A percentile compares a stretch with the other conserved stretches of the same genome.
phyloP scores from a whole-genome alignment of 2,113 vertebrate genomes.

The Sander vitreus region DNA sequence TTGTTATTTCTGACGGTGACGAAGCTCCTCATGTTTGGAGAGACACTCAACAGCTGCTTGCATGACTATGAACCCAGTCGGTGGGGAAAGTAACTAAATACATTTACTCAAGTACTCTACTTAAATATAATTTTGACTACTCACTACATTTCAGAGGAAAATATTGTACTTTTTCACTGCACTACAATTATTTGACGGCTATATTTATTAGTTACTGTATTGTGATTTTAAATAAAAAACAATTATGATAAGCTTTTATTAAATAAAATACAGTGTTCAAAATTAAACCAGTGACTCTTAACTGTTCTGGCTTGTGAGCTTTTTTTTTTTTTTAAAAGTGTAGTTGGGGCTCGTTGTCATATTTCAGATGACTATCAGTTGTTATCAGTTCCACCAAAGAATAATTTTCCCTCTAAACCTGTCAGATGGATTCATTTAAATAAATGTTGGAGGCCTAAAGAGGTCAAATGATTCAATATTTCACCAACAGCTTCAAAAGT shows the following conservation, averaged over 20 bases:
- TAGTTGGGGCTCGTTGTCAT: neutral
- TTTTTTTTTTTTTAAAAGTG: neutral
- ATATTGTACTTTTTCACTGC: neutral
- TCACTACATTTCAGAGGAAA: too few species aligned
- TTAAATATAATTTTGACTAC: too few species aligned
- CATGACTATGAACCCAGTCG: neutral
- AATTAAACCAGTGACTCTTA: neutral
- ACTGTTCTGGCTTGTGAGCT: neutral
- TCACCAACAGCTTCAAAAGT: too few species aligned
- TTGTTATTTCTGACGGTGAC: neutral
- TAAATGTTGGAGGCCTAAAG: too few species aligned
- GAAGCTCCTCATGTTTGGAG: neutral
- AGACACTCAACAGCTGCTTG: conserved; percentile 3
- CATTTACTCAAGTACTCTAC: neutral
- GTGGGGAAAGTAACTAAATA: neutral
- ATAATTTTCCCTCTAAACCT: too few species aligned
- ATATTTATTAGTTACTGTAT: neutral
- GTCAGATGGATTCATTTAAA: too few species aligned
- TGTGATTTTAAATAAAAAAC: neutral
- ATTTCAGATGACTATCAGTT: neutral
- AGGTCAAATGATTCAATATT: too few species aligned
- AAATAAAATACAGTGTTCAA: neutral
- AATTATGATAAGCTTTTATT: neutral
- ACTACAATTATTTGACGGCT: neutral
- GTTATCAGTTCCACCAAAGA: too few species aligned